Base-by-base conservation (phyloP, 2,888 invertebrate species). In the Steromphala cineraria region DNA sequence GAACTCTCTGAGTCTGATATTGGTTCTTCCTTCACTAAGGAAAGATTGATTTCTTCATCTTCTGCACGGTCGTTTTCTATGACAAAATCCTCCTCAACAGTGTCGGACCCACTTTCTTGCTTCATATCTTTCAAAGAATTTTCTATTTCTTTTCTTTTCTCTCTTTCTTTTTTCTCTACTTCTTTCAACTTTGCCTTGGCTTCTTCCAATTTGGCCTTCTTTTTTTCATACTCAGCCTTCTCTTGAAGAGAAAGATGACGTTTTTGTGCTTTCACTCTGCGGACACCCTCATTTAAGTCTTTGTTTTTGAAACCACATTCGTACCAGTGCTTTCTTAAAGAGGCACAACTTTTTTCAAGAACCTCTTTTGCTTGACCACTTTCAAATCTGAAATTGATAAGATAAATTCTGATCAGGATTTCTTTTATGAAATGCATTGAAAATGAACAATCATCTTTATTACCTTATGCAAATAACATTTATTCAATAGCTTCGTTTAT, bases 61-160 rank as follows among this genome's bases (percentile, higher is more conserved):
- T 67, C 31, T 19, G 31, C 24, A 40, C 74, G 13, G 40, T 78
- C 55, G 31, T 19, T 62, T 36, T 78, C 52, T 15, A 21, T 40
- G 15, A 19, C 46, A 24, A 24, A 46, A 24, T 67, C 62, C 17
- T 28, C 40, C 8, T 15, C 21, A 17, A 15, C 67, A n/a, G 21
- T 53, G 10, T 28, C 31, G 53, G 36, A 36, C 36, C 24, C 78
- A 40, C 40, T 46, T 78, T 78, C 78, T 40, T 67, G 40, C 40
- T 78, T 40, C n/a, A 62, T 46, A 40, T 78, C 67, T 67, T 67
- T 21, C 46, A 40, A 19, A 56, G 36, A 31, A n/a, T 62, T 8
- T 55, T 56, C 78, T 62, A n/a, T 62, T 19, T 40, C 56, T 78
- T 21, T 78, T 78, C 62, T 78, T 56, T 56, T 78, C 21, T 13